Conservation (phyloP, 2,888 invertebrate species). For the Globia sparganii region DNA sequence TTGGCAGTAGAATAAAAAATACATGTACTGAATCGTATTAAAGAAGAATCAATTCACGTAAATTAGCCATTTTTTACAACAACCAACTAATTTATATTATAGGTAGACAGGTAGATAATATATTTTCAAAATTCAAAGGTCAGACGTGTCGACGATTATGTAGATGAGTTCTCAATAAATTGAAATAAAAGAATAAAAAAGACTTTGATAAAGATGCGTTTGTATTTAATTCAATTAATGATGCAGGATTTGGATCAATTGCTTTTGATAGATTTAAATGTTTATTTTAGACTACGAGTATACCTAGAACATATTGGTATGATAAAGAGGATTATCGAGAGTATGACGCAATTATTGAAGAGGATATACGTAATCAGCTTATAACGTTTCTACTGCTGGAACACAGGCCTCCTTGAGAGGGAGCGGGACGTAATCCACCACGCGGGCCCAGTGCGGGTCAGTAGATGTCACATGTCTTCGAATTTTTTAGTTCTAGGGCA, state of each 20-base stretch:
- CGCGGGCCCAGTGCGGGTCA: background rate
- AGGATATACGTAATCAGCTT: background rate
- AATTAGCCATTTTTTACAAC: slow-evolving; percentile 1
- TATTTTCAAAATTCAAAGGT: slow-evolving; percentile 43
- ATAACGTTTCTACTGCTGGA: background rate
- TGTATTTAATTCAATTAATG: background rate
- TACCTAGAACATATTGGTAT: background rate
- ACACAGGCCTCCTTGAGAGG: background rate
- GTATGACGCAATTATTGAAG: background rate
- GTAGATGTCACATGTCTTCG: background rate
- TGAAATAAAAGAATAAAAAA: slow-evolving; percentile 15
- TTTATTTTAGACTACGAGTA: background rate
- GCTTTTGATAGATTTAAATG: background rate
- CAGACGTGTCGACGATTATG: slow-evolving; percentile 29
- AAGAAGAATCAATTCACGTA: slow-evolving; percentile 3
- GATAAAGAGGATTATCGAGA: background rate
- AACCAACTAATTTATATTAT: slow-evolving; percentile 5
- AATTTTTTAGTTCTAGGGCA: background rate
- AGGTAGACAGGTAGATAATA: slow-evolving; percentile 6
- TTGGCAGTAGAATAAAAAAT: background rate
- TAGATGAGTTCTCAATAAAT: slow-evolving; percentile 21
- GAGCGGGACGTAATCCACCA: background rate
- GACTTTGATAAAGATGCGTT: slow-evolving; percentile 6
- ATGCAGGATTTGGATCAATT: background rate
- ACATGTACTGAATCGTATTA: background rate